Percentiles rank a stretch among this genome's conserved stretches.
phyloP scores from a whole-genome alignment of 2,113 vertebrate species.

The Chunga burmeisteri region DNA sequence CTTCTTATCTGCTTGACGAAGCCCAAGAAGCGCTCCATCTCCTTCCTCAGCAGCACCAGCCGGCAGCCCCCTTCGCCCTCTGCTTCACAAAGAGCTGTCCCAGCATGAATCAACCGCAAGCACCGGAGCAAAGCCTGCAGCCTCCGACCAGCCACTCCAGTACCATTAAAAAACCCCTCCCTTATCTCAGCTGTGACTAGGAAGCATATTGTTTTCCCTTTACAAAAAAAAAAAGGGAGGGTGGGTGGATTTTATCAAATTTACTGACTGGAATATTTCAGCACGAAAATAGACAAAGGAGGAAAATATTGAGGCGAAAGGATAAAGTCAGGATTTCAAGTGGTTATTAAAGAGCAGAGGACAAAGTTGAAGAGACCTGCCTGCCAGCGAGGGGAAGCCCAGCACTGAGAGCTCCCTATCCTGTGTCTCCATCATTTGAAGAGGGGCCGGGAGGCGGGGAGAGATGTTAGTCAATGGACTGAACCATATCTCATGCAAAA shows the following conservation, averaged over 20 bases:
- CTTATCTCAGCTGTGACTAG: not conserved
- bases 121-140: not conserved
- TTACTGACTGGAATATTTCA: not conserved
- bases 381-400: constrained; percentile 61
- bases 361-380: constrained; percentile 77
- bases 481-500: constrained; percentile 71
- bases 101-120: constrained; percentile 37
- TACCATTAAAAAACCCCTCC: constrained; percentile 16
- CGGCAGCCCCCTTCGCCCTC: not conserved
- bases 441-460: constrained; percentile 71
- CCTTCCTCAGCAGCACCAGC: constrained; percentile 6
- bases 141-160: not conserved
- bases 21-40: constrained; percentile 93
- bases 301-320: not conserved
- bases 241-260: not conserved
- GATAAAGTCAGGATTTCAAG: not conserved
- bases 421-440: constrained; percentile 73
- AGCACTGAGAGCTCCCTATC: constrained; percentile 64
- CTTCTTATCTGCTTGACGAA: constrained; percentile 92
- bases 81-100: constrained; percentile 43
- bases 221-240: not conserved
- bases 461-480: constrained; percentile 71
- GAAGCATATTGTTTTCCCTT: not conserved
- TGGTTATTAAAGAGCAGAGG: constrained; percentile 23
- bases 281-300: not conserved